Evolutionary conservation across 2,797 vertebrate genomes (phyloP), one percentile per base, ranked within the genome.

Genomic region (Huso huso): DNA sequence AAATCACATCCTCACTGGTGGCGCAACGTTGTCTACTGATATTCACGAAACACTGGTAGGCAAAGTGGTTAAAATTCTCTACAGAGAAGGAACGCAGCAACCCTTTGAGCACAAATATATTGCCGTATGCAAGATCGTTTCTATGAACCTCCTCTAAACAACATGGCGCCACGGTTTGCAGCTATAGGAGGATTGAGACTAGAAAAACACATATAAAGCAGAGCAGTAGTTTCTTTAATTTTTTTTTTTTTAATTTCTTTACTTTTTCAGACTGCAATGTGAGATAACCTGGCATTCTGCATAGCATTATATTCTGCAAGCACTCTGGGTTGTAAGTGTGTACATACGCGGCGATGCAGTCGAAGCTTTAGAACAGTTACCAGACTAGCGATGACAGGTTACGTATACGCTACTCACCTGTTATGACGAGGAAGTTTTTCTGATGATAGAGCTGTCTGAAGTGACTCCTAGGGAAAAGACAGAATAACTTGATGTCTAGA

Each of bases 141-240:
- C 75, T 59, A 70, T 37, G 78, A 74, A 73, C 72, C 62, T 73
- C 69, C 76, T 58, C 70, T 79, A 71, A 76, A 71, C 81, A 88
- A 85, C 75, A 86, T 85, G 88, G 87, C 82, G 80, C 73, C 64
- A 18, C 37, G 37, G 70, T 58, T 67, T 73, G 71, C 70, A 73
- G 10, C 77, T 72, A 76, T 66, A 67, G 61, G 61, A 57, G 9
- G 65, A 68, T 57, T 55, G 37, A 70, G 75, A 70, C 71, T 72
- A 70, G 63, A 61, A 67, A 69, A 37, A 37, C 3, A 37, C 37
- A 37, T 37, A 37, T 37, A 37, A 5, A 37, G 37, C 37, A 37
- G 37, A 37, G 37, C 37, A 37, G 37, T 37, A 37, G 37, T 37
- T 37, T 4, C 5, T 37, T 37, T 37, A 37, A 4, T 37, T 37